Conservation (phyloP, 92 coral and sea anemone genomes). For the Porites rus region DNA sequence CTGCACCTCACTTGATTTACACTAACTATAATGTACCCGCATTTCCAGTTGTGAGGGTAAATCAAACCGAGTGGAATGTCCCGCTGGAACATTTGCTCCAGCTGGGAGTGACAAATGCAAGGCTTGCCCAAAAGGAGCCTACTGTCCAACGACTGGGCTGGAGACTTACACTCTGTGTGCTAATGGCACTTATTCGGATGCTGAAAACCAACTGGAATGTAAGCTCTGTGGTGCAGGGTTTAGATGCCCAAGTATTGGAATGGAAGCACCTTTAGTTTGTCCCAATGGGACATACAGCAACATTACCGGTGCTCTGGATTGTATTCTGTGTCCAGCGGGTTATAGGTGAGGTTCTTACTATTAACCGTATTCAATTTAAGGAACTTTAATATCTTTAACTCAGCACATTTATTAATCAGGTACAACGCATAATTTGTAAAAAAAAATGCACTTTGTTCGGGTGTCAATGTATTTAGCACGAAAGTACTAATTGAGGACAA, state of each 20-base stretch:
- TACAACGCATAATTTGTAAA: no score
- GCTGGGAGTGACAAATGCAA: conserved; percentile 65
- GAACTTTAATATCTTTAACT: no score
- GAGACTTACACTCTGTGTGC: conserved; percentile 64
- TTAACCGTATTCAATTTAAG: no score
- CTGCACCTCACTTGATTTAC: no score
- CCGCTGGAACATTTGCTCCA: conserved; percentile 69
- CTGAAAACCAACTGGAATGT: conserved; percentile 49
- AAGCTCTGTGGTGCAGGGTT: conserved; percentile 78
- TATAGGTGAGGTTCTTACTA: conserved; percentile 65
- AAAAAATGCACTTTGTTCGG: no score
- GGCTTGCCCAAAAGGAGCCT: conserved; percentile 82
- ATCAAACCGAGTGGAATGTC: conserved; percentile 71
- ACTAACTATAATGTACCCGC: neutral
- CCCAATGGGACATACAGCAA: conserved; percentile 92
- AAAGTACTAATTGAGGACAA: no score
- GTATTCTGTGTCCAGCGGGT: conserved; percentile 95
- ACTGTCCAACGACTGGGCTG: conserved; percentile 72
- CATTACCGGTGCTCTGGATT: conserved; percentile 65
- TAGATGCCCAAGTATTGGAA: conserved; percentile 68
- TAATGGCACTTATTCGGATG: conserved; percentile 77
- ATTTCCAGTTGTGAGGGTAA: conserved; percentile 66
- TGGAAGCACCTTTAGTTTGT: conserved; percentile 78
- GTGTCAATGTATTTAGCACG: no score
- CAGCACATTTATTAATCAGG: no score